phyloP scores from a whole-genome alignment of 2,113 vertebrate species.

The Bucco capensis region DNA sequence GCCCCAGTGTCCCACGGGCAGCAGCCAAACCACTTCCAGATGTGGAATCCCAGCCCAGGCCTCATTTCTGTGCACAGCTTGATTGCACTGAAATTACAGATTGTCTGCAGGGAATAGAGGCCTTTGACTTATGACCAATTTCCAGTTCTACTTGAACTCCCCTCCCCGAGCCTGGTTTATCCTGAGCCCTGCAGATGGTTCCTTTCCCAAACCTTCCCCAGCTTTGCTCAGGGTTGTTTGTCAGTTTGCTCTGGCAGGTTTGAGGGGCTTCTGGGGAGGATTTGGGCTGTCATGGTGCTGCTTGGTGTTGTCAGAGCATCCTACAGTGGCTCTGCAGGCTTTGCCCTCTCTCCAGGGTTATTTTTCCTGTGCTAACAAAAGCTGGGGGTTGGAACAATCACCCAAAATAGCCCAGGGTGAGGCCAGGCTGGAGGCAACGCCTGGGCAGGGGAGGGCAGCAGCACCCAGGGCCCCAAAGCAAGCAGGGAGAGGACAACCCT shows the following conservation, averaged over 20 bases:
- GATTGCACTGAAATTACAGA: constrained; percentile 65
- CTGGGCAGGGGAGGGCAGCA: not conserved
- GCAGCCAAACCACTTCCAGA: constrained; percentile 70
- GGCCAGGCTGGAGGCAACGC: not conserved
- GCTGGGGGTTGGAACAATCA: constrained; percentile 29
- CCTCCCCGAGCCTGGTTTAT: not conserved
- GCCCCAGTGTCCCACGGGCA: constrained; percentile 53
- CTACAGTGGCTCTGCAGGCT: not conserved
- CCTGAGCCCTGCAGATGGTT: not conserved
- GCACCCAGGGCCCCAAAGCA: not conserved
- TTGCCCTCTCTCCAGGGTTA: not conserved
- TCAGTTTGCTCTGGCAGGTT: not conserved
- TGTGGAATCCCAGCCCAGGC: constrained; percentile 65
- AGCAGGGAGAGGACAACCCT: not conserved
- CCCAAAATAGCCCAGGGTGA: not conserved
- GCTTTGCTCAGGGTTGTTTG: no score
- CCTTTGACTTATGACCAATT: constrained; percentile 63
- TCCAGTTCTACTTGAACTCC: constrained; percentile 61
- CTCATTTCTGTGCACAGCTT: constrained; percentile 63
- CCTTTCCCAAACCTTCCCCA: not conserved
- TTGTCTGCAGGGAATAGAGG: constrained; percentile 63
- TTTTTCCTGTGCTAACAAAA: constrained; percentile 58
- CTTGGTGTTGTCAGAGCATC: accelerated
- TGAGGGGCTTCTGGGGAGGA: not conserved
- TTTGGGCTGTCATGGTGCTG: not conserved